Conservation (phyloP, 2,113 vertebrate species). For the Myotis davidii region DNA sequence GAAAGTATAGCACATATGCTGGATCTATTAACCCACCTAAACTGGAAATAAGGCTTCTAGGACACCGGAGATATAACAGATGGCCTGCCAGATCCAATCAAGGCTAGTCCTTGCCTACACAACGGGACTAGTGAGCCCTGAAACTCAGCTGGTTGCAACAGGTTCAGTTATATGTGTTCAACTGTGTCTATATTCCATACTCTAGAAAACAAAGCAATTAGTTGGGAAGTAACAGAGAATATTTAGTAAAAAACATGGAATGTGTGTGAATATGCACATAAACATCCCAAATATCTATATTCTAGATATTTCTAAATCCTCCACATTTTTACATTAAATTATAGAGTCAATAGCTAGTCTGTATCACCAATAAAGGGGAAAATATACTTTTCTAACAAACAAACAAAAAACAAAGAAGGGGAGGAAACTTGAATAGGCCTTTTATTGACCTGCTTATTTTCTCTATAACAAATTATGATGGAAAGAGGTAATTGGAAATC, state of each 20-base stretch:
- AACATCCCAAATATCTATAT: neutral
- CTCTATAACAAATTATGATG: neutral
- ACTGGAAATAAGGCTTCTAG: slow-evolving; percentile 1
- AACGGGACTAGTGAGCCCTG: neutral
- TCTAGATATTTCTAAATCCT: neutral
- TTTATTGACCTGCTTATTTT: neutral
- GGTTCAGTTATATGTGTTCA: neutral
- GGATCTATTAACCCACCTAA: neutral
- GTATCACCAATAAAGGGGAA: neutral
- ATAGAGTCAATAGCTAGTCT: neutral
- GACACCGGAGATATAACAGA: neutral
- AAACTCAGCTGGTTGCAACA: neutral
- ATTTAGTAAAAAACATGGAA: neutral
- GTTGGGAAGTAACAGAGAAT: neutral
- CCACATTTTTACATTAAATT: neutral
- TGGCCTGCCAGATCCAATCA: slow-evolving; percentile 5
- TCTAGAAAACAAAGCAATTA: neutral
- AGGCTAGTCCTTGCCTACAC: neutral
- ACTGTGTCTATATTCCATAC: neutral
- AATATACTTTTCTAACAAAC: neutral
- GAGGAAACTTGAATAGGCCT: neutral
- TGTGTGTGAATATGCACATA: neutral
- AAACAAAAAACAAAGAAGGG: neutral
- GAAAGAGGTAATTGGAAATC: neutral
- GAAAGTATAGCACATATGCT: neutral